phyloP scores from a whole-genome alignment of 1,140 invertebrate genomes.

The Harpegnathos saltator region DNA sequence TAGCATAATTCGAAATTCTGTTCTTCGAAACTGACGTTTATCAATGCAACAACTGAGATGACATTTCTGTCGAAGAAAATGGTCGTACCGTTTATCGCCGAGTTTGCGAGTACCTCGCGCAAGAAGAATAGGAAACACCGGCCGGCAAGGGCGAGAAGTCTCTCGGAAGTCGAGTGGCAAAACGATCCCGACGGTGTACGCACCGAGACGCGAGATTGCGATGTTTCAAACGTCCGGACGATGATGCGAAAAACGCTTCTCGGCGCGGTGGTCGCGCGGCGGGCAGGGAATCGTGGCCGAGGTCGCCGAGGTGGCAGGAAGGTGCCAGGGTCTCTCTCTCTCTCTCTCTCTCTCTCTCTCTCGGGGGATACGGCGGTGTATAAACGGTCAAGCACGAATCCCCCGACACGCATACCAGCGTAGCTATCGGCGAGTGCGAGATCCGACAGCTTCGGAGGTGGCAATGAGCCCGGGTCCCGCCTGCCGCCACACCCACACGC shows the following conservation, averaged over 20 bases:
- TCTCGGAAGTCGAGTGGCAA: slow-evolving; percentile 6
- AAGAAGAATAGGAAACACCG: neutral
- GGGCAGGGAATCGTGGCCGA: slow-evolving; percentile 61
- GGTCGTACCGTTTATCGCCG: too few relatives aligned
- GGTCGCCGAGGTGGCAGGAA: slow-evolving; percentile 56
- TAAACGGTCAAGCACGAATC: slow-evolving; percentile 40
- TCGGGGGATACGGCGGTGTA: neutral
- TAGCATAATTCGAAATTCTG: too few relatives aligned
- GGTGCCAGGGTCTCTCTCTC: too few relatives aligned
- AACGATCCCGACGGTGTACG: neutral
- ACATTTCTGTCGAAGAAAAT: too few relatives aligned
- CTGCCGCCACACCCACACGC: slow-evolving; percentile 83
- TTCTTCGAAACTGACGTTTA: too few relatives aligned
- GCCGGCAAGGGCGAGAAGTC: neutral
- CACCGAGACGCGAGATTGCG: slow-evolving; percentile 35
- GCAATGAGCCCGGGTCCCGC: slow-evolving; percentile 82
- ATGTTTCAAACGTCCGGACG: slow-evolving; percentile 18
- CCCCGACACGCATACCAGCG: slow-evolving; percentile 55
- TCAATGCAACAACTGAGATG: too few relatives aligned
- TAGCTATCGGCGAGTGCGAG: slow-evolving; percentile 79
- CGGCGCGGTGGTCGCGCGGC: neutral
- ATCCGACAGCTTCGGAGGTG: slow-evolving; percentile 83
- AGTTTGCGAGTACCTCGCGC: too few relatives aligned
- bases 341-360: too few relatives aligned
- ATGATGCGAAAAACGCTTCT: slow-evolving; percentile 35